A percentile compares a stretch with the other conserved stretches of the same genome.
phyloP scores from a whole-genome alignment of 2,888 invertebrate species.

The Polietes domitor region DNA sequence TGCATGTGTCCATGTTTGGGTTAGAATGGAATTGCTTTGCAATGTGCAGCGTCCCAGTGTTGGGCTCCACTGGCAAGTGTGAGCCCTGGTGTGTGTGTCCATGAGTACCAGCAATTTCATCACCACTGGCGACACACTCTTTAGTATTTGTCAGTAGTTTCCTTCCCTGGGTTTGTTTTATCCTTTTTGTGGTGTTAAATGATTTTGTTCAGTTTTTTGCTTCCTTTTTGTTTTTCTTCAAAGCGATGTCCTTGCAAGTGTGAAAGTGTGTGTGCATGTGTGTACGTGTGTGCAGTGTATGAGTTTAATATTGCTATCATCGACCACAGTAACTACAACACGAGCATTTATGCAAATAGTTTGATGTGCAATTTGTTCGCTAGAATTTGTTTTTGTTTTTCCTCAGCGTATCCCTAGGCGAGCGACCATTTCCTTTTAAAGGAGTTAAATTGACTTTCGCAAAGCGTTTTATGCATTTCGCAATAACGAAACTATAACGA shows the following conservation, averaged over 20 bases:
- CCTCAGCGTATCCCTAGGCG: not conserved
- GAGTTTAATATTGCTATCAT: not conserved
- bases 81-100: not conserved
- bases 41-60: too few species aligned
- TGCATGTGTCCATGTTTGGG: not conserved
- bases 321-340: not conserved
- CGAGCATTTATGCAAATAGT: conserved; percentile 33
- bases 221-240: not conserved
- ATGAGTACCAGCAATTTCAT: conserved; percentile 42
- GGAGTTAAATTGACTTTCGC: not conserved
- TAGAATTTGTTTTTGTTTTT: not conserved
- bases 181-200: conserved; percentile 38
- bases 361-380: not conserved
- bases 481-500: not conserved
- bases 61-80: not conserved
- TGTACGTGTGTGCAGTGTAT: not conserved
- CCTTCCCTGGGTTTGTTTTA: not conserved
- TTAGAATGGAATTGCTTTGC: not conserved
- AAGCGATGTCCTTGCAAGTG: not conserved
- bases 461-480: conserved; percentile 11
- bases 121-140: conserved; percentile 47
- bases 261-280: not conserved
- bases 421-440: conserved; percentile 1
- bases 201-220: conserved; percentile 19
- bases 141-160: conserved; percentile 14